These are phyloP conservation scores for Odobenus rosmarus DNA, from an alignment of 2,113 vertebrate species.

Conservation along the genomic window DNA sequence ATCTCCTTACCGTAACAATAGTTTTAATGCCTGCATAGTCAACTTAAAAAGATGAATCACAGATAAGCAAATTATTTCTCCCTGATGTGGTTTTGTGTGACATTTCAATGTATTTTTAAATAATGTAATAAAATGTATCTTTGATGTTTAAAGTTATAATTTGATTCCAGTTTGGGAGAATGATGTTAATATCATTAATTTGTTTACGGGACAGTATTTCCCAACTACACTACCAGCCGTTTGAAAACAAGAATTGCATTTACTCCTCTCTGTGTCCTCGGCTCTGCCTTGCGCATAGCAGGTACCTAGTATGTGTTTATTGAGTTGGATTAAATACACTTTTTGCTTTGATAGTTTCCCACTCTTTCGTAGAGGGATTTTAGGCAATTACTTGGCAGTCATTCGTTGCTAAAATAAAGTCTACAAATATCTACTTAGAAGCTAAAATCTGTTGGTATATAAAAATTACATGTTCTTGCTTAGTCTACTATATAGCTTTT, in stretches of 20 bases:
- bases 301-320: neutral
- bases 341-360: neutral
- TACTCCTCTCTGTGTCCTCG: neutral
- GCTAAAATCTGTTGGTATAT: neutral
- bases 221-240: neutral
- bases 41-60: neutral
- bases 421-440: neutral
- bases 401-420: constrained; percentile 27
- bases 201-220: neutral
- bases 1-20: neutral
- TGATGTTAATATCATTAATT: neutral
- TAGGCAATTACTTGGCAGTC: neutral
- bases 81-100: neutral
- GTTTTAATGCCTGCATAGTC: constrained; percentile 36
- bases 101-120: neutral
- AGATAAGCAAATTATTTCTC: neutral
- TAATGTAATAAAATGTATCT: neutral
- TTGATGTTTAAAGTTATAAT: constrained; percentile 16
- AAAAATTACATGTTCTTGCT: neutral
- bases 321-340: neutral
- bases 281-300: neutral
- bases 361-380: neutral
- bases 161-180: constrained; percentile 17
- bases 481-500: neutral
- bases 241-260: neutral